Evolutionary conservation across 2,888 invertebrate genomes (phyloP), one percentile per base, ranked within the genome.

Genomic region (Phragmatobia fuliginosa): DNA sequence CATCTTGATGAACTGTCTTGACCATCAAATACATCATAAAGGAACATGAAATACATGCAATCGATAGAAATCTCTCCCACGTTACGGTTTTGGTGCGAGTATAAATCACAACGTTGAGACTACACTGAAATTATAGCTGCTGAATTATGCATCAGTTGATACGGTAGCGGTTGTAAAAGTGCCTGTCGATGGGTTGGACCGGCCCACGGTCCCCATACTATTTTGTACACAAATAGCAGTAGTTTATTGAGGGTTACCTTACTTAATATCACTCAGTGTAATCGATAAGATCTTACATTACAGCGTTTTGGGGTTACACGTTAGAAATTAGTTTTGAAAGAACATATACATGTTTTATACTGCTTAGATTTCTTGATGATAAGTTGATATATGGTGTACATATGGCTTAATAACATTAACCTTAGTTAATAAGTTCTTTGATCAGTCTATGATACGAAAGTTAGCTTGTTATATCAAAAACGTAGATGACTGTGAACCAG

Each of bases 91-190:
- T 91, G 91, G 91, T 89, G 86, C 83, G 87, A 83, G 87, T 82
- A 90, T 92, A 92, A 92, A 92, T 90, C 88, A 87, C 85, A 86
- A 87, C 85, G 88, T 89, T 85, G 87, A 91, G 91, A 91, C 87
- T 89, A 89, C 87, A 88, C 83, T 85, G 83, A 88, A 93, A 92
- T 94, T 93, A 94, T 92, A 86, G 90, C 91, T 87, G 83, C 85
- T 94, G 93, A 94, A 94, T 94, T 87, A 94, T 94, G 92, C 92
- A 94, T 92, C 86, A 90, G 87, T 87, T 77, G 85, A 81, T 85
- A 87, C 84, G 85, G 81, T 83, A 83, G 87, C 79, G 90, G 90
- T 88, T 88, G 89, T 92, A 91, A 94, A 94, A 90, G 86, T 87
- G 85, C 83, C 84, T 83, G 83, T 79, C 79, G 82, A 82, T 80